phyloP scores from a whole-genome alignment of 92 coral and sea anemone species.

The Micromussa lordhowensis region DNA sequence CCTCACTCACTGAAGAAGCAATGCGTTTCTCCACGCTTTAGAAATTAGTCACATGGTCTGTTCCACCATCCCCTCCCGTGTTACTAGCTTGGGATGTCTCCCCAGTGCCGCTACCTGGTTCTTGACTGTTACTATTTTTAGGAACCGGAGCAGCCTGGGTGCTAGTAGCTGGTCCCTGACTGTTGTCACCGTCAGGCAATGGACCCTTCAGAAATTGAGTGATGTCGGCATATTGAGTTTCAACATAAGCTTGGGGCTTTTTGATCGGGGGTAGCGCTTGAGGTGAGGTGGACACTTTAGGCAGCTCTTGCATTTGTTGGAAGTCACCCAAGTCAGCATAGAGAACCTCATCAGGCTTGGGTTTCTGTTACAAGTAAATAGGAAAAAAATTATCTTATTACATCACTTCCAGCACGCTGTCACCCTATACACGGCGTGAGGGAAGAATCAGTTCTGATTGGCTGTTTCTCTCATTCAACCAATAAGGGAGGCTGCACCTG shows the following conservation, averaged over 20 bases:
- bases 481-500: neutral
- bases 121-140: neutral
- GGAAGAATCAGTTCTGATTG: neutral
- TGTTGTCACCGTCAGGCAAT: neutral
- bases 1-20: neutral
- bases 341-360: neutral
- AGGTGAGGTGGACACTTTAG: conserved; percentile 3
- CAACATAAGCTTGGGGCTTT: neutral
- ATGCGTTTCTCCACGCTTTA: neutral
- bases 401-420: neutral
- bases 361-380: neutral
- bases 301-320: neutral
- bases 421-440: neutral
- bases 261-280: conserved; percentile 2
- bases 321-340: conserved; percentile 16
- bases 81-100: neutral
- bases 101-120: neutral
- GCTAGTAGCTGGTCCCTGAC: neutral
- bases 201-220: conserved; percentile 15
- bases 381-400: neutral
- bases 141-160: too few species aligned
- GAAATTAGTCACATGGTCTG: neutral
- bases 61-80: neutral
- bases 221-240: conserved; percentile 13
- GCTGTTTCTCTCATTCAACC: neutral